Evolutionary conservation across 1,140 invertebrate species (phyloP), one percentile per base, ranked within the genome.

Genomic region (Drosophila pectinifera): DNA sequence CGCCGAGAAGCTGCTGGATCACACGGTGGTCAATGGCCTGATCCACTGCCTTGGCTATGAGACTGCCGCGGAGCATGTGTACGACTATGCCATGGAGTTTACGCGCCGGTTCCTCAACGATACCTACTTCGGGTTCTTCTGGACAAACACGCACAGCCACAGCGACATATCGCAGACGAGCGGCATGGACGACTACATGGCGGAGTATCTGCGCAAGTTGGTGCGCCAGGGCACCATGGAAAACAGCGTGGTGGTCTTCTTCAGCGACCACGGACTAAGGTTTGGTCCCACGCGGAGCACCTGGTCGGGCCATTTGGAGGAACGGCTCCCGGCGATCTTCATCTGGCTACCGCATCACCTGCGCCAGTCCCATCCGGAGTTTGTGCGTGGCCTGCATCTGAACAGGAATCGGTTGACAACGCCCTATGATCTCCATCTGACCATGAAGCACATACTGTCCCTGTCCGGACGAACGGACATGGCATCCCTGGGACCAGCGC

Each of bases 201-300:
- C 93, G 10, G 73, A 90, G 0, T 95, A 95, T 78, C 92, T 97
- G 18, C 91, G 94, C 58, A 91, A 93, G 3, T 78, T 97, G 24
- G 93, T 95, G 16, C 80, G 93, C 0, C 92, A 93, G 13, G 94
- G 94, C 0, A 93, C 94, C 13, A 92, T 96, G 70, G 94, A 96
- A 39, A 94, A 95, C 46, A 95, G 95, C 0, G 92, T 96, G 75
- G 91, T 99, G 0, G 93, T 99, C 24, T 94, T 98, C 16, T 93
- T 98, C 73, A 98, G 97, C 82, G 98, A 99, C 92, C 98, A 99
- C 92, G 98, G 98, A 0, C 95, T 98, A 83, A 92, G 98, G 28
- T 98, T 96, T 93, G 98, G 98, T 2, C 93, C 93, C 3, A 95
- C 97, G 16, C 91, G 96, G 18, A 91, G 94, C 75, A 90, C 92